phyloP scores from a whole-genome alignment of 2,797 vertebrate genomes.

The Acanthurus leucopareius region DNA sequence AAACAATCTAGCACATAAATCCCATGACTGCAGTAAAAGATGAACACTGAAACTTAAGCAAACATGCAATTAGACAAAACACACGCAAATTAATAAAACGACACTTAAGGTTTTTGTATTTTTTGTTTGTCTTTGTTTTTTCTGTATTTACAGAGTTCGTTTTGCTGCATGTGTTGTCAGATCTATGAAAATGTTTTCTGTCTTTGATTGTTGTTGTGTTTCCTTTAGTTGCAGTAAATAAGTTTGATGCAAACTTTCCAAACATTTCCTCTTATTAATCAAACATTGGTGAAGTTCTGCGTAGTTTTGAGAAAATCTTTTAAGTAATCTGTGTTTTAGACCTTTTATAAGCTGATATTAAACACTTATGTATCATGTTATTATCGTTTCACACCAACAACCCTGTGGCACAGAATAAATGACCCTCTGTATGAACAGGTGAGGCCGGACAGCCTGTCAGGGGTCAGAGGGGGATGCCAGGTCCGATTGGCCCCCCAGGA shows the following conservation, averaged over 20 bases:
- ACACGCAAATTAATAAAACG: not conserved
- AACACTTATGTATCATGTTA: too few species aligned
- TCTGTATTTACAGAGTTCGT: not conserved
- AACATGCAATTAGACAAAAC: not conserved
- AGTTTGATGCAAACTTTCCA: not conserved
- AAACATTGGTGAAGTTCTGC: too few species aligned
- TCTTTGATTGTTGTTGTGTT: not conserved
- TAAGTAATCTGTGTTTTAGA: too few species aligned
- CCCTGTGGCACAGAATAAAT: not conserved
- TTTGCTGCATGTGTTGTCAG: too few species aligned
- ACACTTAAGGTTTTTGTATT: too few species aligned
- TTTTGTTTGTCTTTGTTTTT: not conserved
- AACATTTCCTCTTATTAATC: not conserved
- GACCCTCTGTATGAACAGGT: slow-evolving; percentile 53
- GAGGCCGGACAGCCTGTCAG: slow-evolving; percentile 18
- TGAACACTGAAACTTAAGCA: too few species aligned
- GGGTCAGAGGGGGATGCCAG: slow-evolving; percentile 47
- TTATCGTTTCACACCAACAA: too few species aligned
- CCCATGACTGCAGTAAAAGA: too few species aligned
- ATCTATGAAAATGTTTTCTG: too few species aligned
- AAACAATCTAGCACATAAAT: too few species aligned
- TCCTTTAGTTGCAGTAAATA: not conserved
- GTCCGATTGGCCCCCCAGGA: slow-evolving; percentile 56
- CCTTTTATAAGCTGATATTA: too few species aligned
- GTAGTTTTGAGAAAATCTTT: too few species aligned